Conservation (phyloP, 1,140 invertebrate genomes). For the Drosophila kikkawai region DNA sequence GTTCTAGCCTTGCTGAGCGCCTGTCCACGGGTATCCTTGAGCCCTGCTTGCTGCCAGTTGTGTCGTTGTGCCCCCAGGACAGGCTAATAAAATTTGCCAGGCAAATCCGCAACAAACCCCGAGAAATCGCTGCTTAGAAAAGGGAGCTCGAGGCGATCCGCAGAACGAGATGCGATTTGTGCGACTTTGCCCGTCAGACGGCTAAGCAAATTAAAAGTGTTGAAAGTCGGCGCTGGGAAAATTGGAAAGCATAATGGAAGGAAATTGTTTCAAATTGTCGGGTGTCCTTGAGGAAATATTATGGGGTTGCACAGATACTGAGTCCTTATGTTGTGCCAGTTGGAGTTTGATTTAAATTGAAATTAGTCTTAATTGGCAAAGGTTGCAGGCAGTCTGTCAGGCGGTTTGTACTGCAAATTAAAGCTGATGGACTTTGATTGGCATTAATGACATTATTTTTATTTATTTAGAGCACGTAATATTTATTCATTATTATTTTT, state of each 20-base stretch:
- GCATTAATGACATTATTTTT: slow-evolving; percentile 7
- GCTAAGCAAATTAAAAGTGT: slow-evolving; percentile 74
- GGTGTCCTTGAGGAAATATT: slow-evolving; percentile 42
- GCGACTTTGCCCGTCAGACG: slow-evolving; percentile 16
- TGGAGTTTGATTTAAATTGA: slow-evolving; percentile 39
- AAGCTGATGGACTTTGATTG: slow-evolving; percentile 30
- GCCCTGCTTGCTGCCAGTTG: slow-evolving; percentile 31
- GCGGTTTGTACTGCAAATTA: slow-evolving; percentile 33
- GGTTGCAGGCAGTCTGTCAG: not conserved
- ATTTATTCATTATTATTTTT: slow-evolving; percentile 6
- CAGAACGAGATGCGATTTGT: slow-evolving; percentile 62
- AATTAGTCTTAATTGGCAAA: slow-evolving; percentile 40
- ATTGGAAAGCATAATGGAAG: slow-evolving; percentile 50
- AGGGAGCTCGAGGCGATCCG: slow-evolving; percentile 42
- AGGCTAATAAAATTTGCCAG: slow-evolving; percentile 79
- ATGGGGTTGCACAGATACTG: slow-evolving; percentile 31
- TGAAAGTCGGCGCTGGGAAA: slow-evolving; percentile 61
- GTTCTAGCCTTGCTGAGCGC: slow-evolving; percentile 61
- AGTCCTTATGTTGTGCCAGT: slow-evolving; percentile 22
- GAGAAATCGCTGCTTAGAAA: slow-evolving; percentile 44
- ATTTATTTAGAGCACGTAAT: slow-evolving; percentile 9
- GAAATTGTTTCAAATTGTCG: slow-evolving; percentile 53
- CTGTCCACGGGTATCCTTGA: slow-evolving; percentile 70
- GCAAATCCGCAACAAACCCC: slow-evolving; percentile 64
- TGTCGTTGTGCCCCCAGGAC: slow-evolving; percentile 58